Evolutionary conservation across 1,140 invertebrate genomes (phyloP), one percentile per base, ranked within the genome.

Genomic region (Glossosoma conforme): DNA sequence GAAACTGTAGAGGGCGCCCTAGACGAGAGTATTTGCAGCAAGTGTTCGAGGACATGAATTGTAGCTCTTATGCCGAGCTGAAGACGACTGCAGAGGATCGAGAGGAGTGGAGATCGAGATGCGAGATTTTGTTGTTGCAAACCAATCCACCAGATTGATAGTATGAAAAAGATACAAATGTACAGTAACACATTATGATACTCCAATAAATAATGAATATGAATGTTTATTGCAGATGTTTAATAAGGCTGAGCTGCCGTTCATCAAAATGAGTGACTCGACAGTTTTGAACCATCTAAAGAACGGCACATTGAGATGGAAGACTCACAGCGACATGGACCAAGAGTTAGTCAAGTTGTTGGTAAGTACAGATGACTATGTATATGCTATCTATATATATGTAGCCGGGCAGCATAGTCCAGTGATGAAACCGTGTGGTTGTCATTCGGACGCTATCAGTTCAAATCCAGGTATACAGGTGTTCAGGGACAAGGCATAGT

Each of bases 181-280:
- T n/a, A n/a, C n/a, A n/a, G n/a, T n/a, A n/a, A n/a, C n/a, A n/a
- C 25, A 8, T 28, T 28, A 8, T 28, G 6, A 28, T 21, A n/a
- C n/a, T 24, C 20, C 10, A 24, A 10, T 18, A 24, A 18, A 13
- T 9, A 28, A 22, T 24, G 22, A 25, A 22, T 45, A 41, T 35
- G 35, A 21, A 36, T 18, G 8, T 42, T 45, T 33, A 18, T 63
- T 60, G 10, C 57, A 72, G 66, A 82, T 94, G 13, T 91, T 92
- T 65, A 83, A 86, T 46, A 85, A 89, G 66, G 93, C 89, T 0
- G 85, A 90, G 59, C 69, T 93, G 32, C 94, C 93, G 0, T 92
- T 93, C 61, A 80, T 82, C 8, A 86, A 90, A 54, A 72, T 89
- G 43, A 84, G 81, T 60, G 89, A 93, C 62, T 85, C 85, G 35